Evolutionary conservation across 2,797 vertebrate genomes (phyloP).

Genomic region (Sebastes diaconus): DNA sequence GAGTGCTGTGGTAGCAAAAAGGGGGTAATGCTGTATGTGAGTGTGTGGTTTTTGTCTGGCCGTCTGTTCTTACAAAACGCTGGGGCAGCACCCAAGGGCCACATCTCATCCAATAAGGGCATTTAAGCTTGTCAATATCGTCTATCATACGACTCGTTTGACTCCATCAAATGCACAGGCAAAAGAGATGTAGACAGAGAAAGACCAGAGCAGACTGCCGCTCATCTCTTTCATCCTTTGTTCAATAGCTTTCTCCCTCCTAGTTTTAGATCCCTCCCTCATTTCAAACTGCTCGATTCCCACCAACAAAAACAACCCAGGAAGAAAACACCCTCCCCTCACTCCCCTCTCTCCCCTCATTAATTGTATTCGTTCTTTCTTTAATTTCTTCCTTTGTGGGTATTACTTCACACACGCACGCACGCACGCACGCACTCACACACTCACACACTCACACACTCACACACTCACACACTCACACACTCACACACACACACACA

Average conservation of each 20-base stretch:
- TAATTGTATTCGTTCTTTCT: neutral
- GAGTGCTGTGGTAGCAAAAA: slow-evolving; percentile 68
- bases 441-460: neutral
- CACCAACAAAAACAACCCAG: slow-evolving; percentile 5
- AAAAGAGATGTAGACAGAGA: slow-evolving; percentile 18
- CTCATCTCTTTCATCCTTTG: neutral
- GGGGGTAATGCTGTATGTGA: slow-evolving; percentile 44
- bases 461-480: neutral
- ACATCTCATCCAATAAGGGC: slow-evolving; percentile 56
- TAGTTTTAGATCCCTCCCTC: neutral
- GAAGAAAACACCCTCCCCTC: neutral
- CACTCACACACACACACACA: too few species aligned
- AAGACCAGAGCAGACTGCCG: neutral
- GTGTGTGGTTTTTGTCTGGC: slow-evolving; percentile 60
- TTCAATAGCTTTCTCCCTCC: neutral
- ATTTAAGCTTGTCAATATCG: slow-evolving; percentile 68
- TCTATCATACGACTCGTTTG: slow-evolving; percentile 56
- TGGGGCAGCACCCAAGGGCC: slow-evolving; percentile 61
- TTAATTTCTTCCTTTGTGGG: neutral
- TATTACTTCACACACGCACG: neutral
- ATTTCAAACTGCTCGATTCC: neutral
- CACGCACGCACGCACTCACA: too few species aligned
- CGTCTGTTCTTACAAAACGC: slow-evolving; percentile 52
- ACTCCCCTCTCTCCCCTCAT: neutral
- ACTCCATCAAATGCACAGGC: slow-evolving; percentile 35